These are phyloP conservation scores for Vimba vimba DNA, from an alignment of 2,113 vertebrate species.

Conservation along the genomic window DNA sequence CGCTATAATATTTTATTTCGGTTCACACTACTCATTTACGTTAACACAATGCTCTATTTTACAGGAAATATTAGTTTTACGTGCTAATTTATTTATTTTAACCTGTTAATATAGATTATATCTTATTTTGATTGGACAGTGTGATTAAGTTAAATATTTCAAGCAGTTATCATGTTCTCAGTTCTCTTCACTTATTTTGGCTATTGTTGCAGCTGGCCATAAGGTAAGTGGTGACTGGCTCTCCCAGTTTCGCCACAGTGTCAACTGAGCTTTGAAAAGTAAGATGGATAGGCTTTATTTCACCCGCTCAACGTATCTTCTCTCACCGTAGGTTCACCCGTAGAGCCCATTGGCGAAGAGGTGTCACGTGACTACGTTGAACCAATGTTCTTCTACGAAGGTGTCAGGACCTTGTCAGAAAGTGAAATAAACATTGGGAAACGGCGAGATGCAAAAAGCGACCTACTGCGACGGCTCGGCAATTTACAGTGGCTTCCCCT, in stretches of 20 bases:
- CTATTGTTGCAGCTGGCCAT: constrained; percentile 66
- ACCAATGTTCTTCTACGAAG: constrained; percentile 99
- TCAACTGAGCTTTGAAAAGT: constrained; percentile 98
- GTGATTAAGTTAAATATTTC: not conserved
- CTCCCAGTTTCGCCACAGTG: constrained; percentile 95
- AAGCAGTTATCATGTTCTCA: not conserved
- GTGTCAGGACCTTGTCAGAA: constrained; percentile 99
- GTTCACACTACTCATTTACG: not conserved
- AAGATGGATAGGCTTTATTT: constrained; percentile 99
- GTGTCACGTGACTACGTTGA: constrained; percentile 97
- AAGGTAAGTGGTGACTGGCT: constrained; percentile 81
- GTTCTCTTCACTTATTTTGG: constrained; percentile 26
- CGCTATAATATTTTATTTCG: not conserved
- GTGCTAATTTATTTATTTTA: not conserved
- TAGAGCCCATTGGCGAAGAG: constrained; percentile 96
- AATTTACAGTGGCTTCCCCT: constrained; percentile 98
- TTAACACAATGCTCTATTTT: not conserved
- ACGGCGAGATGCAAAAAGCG: constrained; percentile 99
- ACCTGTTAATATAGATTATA: not conserved
- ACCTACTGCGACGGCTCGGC: constrained; percentile 99
- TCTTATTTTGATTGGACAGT: not conserved
- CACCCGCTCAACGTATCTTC: constrained; percentile 92
- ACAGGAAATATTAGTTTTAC: not conserved
- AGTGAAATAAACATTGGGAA: constrained; percentile 98
- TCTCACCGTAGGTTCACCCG: constrained; percentile 91